Evolutionary conservation across 37 sponge, comb jelly and placozoan genomes (phyloP).

Genomic region (Cliona cf. orientalis): DNA sequence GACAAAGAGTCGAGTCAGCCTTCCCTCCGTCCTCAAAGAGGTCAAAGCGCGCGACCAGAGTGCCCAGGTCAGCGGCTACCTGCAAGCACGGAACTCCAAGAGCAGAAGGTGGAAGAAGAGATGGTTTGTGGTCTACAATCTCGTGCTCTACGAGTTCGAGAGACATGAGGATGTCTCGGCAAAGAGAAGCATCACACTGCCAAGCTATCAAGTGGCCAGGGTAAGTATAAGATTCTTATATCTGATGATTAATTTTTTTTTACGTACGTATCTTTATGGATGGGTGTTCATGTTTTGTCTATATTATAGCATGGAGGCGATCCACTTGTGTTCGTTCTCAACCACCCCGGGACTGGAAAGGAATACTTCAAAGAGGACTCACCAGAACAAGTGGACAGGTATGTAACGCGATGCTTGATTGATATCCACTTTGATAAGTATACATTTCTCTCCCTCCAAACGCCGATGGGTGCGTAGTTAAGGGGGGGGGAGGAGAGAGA

Average conservation of each 20-base stretch:
- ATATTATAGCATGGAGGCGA: conserved; percentile 40
- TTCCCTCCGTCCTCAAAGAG: conserved; percentile 51
- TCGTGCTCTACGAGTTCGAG: conserved; percentile 80
- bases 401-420: not conserved
- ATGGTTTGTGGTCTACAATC: conserved; percentile 80
- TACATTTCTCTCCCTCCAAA: too few relatives aligned
- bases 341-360: conserved; percentile 67
- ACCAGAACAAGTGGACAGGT: conserved; percentile 61
- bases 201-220: conserved; percentile 51
- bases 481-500: too few relatives aligned
- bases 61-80: conserved; percentile 83
- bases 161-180: conserved; percentile 85
- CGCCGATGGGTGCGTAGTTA: too few relatives aligned
- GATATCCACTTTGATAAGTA: too few relatives aligned
- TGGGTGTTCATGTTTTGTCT: not conserved
- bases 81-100: conserved; percentile 33
- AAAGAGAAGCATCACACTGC: conserved; percentile 55
- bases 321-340: conserved; percentile 57
- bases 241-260: not conserved
- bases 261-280: not conserved
- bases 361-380: conserved; percentile 63
- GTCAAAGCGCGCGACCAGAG: conserved; percentile 81
- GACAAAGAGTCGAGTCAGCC: conserved; percentile 33
- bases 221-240: not conserved
- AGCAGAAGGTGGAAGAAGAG: conserved; percentile 75